Base-by-base conservation (phyloP, 2,113 vertebrate species). In the Rutilus rutilus region DNA sequence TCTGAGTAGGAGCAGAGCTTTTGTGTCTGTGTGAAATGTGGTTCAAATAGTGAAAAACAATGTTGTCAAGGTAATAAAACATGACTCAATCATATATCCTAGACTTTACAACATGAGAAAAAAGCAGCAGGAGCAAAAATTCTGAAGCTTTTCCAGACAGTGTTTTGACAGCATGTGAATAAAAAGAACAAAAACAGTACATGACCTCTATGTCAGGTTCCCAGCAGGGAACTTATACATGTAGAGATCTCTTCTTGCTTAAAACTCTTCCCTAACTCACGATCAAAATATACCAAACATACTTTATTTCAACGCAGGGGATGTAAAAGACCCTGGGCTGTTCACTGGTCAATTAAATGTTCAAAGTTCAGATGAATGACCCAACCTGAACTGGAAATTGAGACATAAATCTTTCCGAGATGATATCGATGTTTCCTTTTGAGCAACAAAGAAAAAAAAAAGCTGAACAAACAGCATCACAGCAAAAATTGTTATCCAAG, bases 111-210 rank as follows among this genome's bases (percentile, higher is more conserved):
- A 75, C 36, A 42, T 27, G 2, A 21, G n/a, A 47, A 73, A 62
- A 47, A 80, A 74, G 80, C 27, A 79, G 73, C 50, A 50, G 25
- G 15, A 33, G 25, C 36, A 71, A 64, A 67, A n/a, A 39, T 64
- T 75, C 50, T 64, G 75, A 73, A 67, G 19, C 39, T 47, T 57
- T 45, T 87, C 85, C 77, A 77, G 62, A 84, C 8, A 79, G 21
- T 10, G 71, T 64, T 77, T 65, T 30, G 57, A 65, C 67, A 84
- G 65, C 9, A 25, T 30, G 39, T 77, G 47, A 52, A 62, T 78
- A 85, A 73, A 85, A 59, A 78, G 33, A 45, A 64, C 54, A 62
- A 45, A 39, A 5, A 52, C 23, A n/a, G 14, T n/a, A 50, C 17
- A 78, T 78, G 77, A 78, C 52, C 30, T 39, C 57, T 23, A 60